Evolutionary conservation across 2,888 invertebrate genomes (phyloP).

Genomic region (Macrophya annulata): DNA sequence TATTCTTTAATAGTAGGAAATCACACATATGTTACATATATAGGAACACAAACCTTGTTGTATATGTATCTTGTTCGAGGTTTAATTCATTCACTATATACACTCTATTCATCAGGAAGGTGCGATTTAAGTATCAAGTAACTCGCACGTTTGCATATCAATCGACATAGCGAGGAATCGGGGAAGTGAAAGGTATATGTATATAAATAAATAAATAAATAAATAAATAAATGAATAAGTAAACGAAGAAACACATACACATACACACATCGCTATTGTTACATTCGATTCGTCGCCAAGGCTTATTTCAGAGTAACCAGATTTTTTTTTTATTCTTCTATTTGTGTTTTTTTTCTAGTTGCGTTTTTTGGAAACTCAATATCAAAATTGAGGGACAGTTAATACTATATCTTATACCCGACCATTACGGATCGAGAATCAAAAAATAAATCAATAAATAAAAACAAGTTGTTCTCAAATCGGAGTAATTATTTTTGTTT

Average conservation of each 20-base stretch:
- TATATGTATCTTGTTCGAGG: neutral
- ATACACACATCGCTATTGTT: neutral
- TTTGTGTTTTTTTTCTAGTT: neutral
- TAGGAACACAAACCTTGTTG: neutral
- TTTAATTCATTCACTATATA: neutral
- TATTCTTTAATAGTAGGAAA: neutral
- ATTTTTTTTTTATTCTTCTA: neutral
- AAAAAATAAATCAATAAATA: neutral
- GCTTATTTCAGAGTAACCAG: neutral
- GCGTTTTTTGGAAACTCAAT: neutral
- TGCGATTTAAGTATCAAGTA: slow-evolving; percentile 9
- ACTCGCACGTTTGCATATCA: slow-evolving; percentile 13
- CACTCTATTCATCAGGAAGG: neutral
- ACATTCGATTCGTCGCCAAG: slow-evolving; percentile 2
- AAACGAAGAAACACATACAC: neutral
- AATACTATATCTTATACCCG: neutral
- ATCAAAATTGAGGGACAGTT: neutral
- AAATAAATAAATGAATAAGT: neutral
- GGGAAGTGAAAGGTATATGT: slow-evolving; percentile 8
- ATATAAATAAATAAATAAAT: neutral
- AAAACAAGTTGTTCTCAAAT: neutral
- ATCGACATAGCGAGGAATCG: neutral
- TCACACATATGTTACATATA: neutral
- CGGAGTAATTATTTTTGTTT: neutral
- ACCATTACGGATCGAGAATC: neutral